phyloP scores from a whole-genome alignment of 2,113 vertebrate genomes.

The Semnornis frantzii region DNA sequence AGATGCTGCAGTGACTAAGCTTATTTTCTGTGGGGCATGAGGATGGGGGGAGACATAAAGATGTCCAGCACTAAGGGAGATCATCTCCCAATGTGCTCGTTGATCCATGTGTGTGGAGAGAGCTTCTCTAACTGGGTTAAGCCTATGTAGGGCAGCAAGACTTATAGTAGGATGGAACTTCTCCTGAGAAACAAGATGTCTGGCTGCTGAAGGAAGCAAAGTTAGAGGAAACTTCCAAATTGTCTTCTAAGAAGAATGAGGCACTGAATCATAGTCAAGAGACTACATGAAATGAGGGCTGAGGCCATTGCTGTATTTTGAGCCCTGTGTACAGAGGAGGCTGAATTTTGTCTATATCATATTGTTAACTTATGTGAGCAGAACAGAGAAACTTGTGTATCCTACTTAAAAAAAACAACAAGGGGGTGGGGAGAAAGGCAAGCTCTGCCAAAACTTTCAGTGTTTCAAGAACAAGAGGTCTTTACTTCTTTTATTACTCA shows the following conservation, averaged over 20 bases:
- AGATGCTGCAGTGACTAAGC: fast-evolving
- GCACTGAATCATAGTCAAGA: background rate
- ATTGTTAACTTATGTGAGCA: background rate
- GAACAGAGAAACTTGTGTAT: background rate
- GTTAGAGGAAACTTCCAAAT: background rate
- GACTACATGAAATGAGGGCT: background rate
- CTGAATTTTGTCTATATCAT: background rate
- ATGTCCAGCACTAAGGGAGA: background rate
- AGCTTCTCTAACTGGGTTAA: background rate
- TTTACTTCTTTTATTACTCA: slow-evolving; percentile 44
- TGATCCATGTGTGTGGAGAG: fast-evolving
- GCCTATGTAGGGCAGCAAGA: fast-evolving
- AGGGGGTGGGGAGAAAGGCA: background rate
- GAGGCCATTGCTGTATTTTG: background rate
- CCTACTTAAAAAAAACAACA: background rate
- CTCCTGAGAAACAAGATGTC: background rate
- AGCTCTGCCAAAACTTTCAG: background rate
- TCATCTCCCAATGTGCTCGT: fast-evolving
- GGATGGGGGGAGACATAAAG: fast-evolving
- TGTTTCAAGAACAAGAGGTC: slow-evolving; percentile 25
- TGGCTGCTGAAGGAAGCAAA: background rate
- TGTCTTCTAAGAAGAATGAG: background rate
- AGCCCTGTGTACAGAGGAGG: background rate
- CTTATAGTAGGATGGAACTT: background rate
- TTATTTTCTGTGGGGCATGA: background rate